Base-by-base conservation (phyloP, 2,113 vertebrate species). In the Cavia porcellus region DNA sequence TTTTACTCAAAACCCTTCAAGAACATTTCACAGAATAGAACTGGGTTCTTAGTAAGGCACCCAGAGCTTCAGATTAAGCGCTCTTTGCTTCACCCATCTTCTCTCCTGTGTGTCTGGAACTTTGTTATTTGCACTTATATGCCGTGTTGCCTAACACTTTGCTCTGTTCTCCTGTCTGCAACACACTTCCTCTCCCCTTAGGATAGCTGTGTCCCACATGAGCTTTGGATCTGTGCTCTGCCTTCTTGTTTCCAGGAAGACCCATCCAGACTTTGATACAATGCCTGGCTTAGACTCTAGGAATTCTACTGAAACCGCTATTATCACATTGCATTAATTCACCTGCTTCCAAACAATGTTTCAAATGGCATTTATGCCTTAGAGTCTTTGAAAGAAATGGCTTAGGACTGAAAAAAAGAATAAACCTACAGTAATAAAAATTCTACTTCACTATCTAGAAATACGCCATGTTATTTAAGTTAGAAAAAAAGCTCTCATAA, bases 371-470 rank as follows among this genome's bases (percentile, higher is more conserved):
- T 75, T 95, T 84, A 66, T 90, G n/a, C 35, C 42, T 79, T 70
- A 87, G 62, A 89, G 47, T 85, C 52, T 79, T 82, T 28, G 25
- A 89, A 28, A 83, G 72, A 52, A 90, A 68, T 64, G 47, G 5
- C 61, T 90, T 85, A 79, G 47, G 72, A 57, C 20, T 90, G 38
- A 90, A 74, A 38, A 93, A 38, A 64, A 96, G 9, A 83, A 24
- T 74, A 80, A 95, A 68, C 9, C 45, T 88, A 61, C 89, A 14
- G 17, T 22, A 87, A 83, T 35, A 59, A 77, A 94, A 92, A 94
- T 95, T 14, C 30, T 79, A 24, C 3, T 42, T 96, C 42, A 75
- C 45, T 38, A n/a, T 81, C 17, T 88, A 83, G 83, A 64, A 74
- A 50, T 83, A 86, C 61, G 62, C 24, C 32, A 14, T 87, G 25